These are phyloP conservation scores for Anguilla obscura DNA, from an alignment of 2,797 vertebrate genomes.

Conservation along the genomic window DNA sequence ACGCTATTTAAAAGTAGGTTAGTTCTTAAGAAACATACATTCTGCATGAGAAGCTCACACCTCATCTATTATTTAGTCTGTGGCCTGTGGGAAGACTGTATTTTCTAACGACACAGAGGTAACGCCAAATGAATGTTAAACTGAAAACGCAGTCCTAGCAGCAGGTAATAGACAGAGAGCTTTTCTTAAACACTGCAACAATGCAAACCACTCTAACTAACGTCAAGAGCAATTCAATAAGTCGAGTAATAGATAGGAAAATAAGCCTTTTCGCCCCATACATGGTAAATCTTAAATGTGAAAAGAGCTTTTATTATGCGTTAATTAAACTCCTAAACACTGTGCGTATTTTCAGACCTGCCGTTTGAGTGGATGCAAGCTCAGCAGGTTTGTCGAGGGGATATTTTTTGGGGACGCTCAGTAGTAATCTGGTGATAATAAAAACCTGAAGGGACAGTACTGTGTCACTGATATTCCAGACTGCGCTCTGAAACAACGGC, in stretches of 20 bases:
- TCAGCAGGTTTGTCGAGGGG: background rate
- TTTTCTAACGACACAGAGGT: background rate
- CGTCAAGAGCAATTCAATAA: background rate
- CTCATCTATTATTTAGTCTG: constrained; percentile 20
- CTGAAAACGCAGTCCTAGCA: background rate
- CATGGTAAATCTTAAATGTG: background rate
- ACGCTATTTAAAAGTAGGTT: background rate
- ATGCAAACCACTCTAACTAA: background rate
- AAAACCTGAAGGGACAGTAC: background rate
- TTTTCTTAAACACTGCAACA: background rate
- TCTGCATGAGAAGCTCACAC: background rate
- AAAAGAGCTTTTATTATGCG: background rate
- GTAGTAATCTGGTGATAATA: constrained; percentile 8
- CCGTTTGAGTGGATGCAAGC: background rate
- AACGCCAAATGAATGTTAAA: constrained; percentile 5
- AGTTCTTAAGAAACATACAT: constrained; percentile 12
- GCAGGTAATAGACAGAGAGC: background rate
- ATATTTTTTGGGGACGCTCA: background rate
- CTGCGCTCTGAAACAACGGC: background rate
- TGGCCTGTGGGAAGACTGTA: background rate
- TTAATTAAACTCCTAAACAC: background rate
- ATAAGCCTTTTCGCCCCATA: background rate
- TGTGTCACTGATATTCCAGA: background rate
- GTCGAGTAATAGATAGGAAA: background rate
- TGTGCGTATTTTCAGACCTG: background rate